A percentile compares a stretch with the other conserved stretches of the same genome.
These are phyloP conservation scores for Limnothrissa miodon DNA, from an alignment of 2,113 vertebrate genomes.

Conservation along the genomic window DNA sequence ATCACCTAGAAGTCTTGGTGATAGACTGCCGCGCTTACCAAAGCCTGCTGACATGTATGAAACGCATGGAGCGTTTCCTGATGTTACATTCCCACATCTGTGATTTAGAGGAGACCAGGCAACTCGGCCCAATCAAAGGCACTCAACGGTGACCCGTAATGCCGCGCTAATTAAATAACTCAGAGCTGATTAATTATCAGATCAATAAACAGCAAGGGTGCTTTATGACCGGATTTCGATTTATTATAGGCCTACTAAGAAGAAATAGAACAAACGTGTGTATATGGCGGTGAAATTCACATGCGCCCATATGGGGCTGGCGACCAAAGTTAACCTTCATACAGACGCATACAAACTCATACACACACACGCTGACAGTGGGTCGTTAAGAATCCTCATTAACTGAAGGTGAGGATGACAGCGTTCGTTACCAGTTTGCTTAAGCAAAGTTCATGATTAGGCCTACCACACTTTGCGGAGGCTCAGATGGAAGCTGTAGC, in stretches of 20 bases:
- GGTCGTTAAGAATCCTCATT: constrained; percentile 17
- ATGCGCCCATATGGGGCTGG: constrained; percentile 10
- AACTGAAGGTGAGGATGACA: constrained; percentile 5
- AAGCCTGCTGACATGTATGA: constrained; percentile 4
- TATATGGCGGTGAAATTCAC: constrained; percentile 29
- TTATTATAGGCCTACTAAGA: constrained; percentile 27
- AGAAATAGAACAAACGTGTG: constrained; percentile 37
- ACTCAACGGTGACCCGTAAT: constrained; percentile 37
- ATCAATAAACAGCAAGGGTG: constrained; percentile 31
- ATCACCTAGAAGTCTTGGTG: not conserved
- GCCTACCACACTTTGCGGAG: too few relatives aligned
- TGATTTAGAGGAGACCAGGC: constrained; percentile 32
- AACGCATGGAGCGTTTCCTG: not conserved
- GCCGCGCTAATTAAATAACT: constrained; percentile 38
- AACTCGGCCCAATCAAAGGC: constrained; percentile 22
- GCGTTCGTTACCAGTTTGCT: too few relatives aligned
- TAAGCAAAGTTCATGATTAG: too few relatives aligned
- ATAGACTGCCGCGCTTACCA: not conserved
- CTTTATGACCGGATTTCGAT: constrained; percentile 28
- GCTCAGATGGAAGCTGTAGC: too few relatives aligned
- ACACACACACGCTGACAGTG: constrained; percentile 13
- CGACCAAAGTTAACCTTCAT: too few relatives aligned
- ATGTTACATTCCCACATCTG: not conserved
- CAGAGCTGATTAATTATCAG: constrained; percentile 32
- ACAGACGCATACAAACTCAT: constrained; percentile 16